Base-by-base conservation (phyloP, 1,140 invertebrate species). In the Tetraneura akinire region DNA sequence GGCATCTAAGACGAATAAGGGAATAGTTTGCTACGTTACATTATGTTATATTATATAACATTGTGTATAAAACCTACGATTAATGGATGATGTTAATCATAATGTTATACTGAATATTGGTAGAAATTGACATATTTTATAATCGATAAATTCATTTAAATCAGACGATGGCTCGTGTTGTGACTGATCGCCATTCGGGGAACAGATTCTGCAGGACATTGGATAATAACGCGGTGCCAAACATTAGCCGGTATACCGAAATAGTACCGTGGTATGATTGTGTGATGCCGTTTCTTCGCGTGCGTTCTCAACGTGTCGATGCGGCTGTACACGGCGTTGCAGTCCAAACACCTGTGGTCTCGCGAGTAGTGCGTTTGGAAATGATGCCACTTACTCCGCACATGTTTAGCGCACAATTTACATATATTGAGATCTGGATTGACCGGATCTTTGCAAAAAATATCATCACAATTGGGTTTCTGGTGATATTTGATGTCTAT, bases 381-480 rank as follows among this genome's bases (percentile, higher is more conserved):
- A 87, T 94, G 93, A 86, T 95, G 93, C 92, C 93, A 94, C 84
- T 92, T 88, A 86, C 94, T 94, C 84, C 92, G 92, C 80, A 94
- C 93, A 87, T 93, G 90, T 88, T 94, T 95, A 84, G 91, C 90
- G 86, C 93, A 95, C 23, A 90, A 89, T 82, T 91, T 91, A 87
- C 93, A 95, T 10, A 82, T 60, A 82, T 81, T 83, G 81, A 83
- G 45, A 81, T 51, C 49, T 23, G 68, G 45, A 9, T 71, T 29
- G 14, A 1, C 68, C 16, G 68, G 68, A 16, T 71, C 68, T 26
- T 51, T 23, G 14, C 11, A 23, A 45, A 71, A 71, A 51, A 71
- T 71, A 45, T 51, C 11, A 16, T 71, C 68, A 9, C 68, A 71
- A 23, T 71, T 71, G 21, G 68, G 68, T 14, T 51, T 71, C 16